Evolutionary conservation across 2,888 invertebrate species (phyloP), one percentile per base, ranked within the genome.

Genomic region (Oegoconia quadripuncta): DNA sequence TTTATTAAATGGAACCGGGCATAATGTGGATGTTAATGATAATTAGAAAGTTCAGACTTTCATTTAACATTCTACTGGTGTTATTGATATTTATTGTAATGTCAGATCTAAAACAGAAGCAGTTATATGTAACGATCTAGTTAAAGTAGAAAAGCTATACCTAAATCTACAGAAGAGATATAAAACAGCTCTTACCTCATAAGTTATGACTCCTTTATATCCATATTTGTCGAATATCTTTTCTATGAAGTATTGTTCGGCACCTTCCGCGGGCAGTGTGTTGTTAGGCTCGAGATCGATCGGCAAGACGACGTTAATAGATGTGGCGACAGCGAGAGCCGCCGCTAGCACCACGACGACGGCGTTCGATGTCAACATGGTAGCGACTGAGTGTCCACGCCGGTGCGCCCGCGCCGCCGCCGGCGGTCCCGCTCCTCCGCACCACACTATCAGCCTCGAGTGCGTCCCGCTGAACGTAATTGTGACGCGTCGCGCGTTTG

Each of bases 221-320:
- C 90, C 90, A 53, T 90, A 90, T 59, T 90, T 90, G 53, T 81
- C 74, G 60, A 90, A 90, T 56, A 89, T 88, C 60, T 86, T 81
- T 50, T 80, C 72, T 45, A 89, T 82, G 64, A 88, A 89, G 60
- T 82, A 89, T 49, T 74, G 72, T 57, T 88, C 83, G 1, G 27
- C n/a, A n/a, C n/a, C n/a, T n/a, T n/a, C n/a, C 1, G 86, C 82
- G 17, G 70, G 72, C 22, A 68, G 44, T 1, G 77, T 73, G 54
- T 66, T 73, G 63, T 77, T 75, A 41, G 52, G 35, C 29, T 62
- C 58, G 14, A 50, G 44, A 13, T 46, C 36, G 9, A 46, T 28
- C 13, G 31, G 40, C 23, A 44, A 50, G 39, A 46, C 39, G 34
- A 32, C 36, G 42, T 34, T 35, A 48, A 52, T 44, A 46, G 44